Evolutionary conservation across 2,888 invertebrate species (phyloP), one percentile per base, ranked within the genome.

Genomic region (Listrodromus nycthemerus): DNA sequence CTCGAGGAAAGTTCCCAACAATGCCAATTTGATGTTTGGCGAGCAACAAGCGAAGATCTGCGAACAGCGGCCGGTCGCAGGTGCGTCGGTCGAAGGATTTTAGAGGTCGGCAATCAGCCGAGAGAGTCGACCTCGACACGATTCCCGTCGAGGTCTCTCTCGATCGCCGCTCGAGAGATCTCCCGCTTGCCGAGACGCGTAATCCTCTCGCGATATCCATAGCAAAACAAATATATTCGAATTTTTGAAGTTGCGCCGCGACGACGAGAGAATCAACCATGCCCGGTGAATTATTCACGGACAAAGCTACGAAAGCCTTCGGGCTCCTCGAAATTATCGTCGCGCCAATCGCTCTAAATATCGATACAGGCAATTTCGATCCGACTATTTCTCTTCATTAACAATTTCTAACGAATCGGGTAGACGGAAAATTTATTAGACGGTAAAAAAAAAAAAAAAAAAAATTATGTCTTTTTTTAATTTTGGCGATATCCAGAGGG

Each of bases 81-180:
- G 80, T 81, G 77, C 74, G 77, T 78, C 55, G 78, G 74, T 78
- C 81, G 78, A 78, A 78, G 55, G 81, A 84, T 84, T 84, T 19
- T 84, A 84, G 83, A 84, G 83, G 83, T 84, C 83, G 73, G 69
- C 50, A 70, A 83, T 83, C 76, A 84, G 45, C 61, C 85, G 80
- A 82, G 82, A 82, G 84, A 84, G 76, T 77, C 85, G 82, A 85
- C 85, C 85, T 85, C 82, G 85, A 74, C 76, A 77, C 79, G 82
- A 85, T 85, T 81, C 77, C 50, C 61, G 70, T 48, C 85, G 82
- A 85, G 85, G 85, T 74, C 85, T 79, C 37, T 50, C 61, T 55
- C 77, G 33, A 63, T 73, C 48, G 19, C 5, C 58, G 13, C 63
- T 58, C 65, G 52, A 52, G 65, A 65, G 45, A 63, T 33, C 27